Base-by-base conservation (phyloP, 1,140 invertebrate species). In the Matsumurasca onukii region DNA sequence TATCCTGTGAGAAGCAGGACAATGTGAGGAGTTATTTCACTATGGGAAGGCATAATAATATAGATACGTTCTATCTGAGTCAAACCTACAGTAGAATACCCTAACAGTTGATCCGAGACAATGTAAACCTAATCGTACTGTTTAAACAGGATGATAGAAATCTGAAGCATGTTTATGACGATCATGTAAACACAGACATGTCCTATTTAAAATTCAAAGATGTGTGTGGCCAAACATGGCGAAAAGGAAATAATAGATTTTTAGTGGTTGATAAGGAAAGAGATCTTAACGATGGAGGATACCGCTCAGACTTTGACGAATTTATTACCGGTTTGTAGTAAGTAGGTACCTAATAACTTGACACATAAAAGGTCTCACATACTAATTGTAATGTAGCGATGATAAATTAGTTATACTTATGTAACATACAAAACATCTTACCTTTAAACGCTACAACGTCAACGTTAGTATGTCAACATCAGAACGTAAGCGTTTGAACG, bases 61-160 rank as follows among this genome's bases (percentile, higher is more conserved):
- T 77, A 13, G 75, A 80, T 67, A 72, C 69, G 72, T 76, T 77
- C 71, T 80, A 77, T 74, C 55, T 80, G 29, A 70, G 73, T 70
- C 78, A 80, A 71, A 78, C 77, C 1, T 80, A 81, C 72, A 70
- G 77, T 5, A 73, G 72, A 64, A 76, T 80, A 66, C 77, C 75
- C 13, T 81, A 81, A 75, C 79, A 81, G 72, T 73, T 81, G 51
- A 71, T 80, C 31, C 67, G 79, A 17, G 79, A 82, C 70, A 82
- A 79, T 76, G 70, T 72, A 45, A 80, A 80, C 74, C 69, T 79
- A 22, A 31, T 79, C 15, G 67, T 78, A 27, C 17, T 80, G 22
- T 80, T 81, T 73, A 77, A 76, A 72, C 80, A 80, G 75, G 79
- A 80, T 76, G 76, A 77, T 45, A 70, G 73, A 13, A 81, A 81